Evolutionary conservation across 2,113 vertebrate genomes (phyloP).

Genomic region (Triplophysa siluroides): DNA sequence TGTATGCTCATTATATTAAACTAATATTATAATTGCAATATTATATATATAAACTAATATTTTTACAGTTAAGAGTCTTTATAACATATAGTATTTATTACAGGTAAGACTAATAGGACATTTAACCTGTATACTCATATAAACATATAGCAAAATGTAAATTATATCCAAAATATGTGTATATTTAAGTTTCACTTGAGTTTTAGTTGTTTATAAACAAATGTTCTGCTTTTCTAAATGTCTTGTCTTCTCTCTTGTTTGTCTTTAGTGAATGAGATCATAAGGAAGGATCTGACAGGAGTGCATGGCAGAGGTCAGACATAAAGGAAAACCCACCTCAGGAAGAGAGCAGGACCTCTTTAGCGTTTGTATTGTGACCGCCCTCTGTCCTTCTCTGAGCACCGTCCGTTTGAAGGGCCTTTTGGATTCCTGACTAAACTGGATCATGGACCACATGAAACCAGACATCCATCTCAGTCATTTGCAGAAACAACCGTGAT

Average conservation of each 20-base stretch:
- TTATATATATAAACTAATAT: no score
- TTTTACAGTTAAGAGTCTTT: no score
- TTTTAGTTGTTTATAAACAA: conserved; percentile 32
- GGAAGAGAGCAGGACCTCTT: conserved; percentile 58
- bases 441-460: conserved; percentile 28
- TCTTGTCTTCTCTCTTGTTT: conserved; percentile 54
- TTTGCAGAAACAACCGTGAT: conserved; percentile 12
- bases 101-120: no score
- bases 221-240: conserved; percentile 17
- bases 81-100: no score
- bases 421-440: conserved; percentile 30
- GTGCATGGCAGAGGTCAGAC: conserved; percentile 88
- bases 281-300: conserved; percentile 96
- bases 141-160: no score
- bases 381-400: neutral
- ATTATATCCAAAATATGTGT: no score
- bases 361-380: neutral
- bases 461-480: conserved; percentile 36
- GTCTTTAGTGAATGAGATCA: conserved; percentile 96
- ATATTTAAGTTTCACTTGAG: neutral
- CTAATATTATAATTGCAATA: no score
- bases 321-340: conserved; percentile 73
- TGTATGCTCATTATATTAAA: no score
- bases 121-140: no score
- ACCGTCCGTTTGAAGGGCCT: neutral